A percentile compares a stretch with the other conserved stretches of the same genome.
phyloP scores from a whole-genome alignment of 2,888 invertebrate genomes.

The Pogonocherus hispidulus region DNA sequence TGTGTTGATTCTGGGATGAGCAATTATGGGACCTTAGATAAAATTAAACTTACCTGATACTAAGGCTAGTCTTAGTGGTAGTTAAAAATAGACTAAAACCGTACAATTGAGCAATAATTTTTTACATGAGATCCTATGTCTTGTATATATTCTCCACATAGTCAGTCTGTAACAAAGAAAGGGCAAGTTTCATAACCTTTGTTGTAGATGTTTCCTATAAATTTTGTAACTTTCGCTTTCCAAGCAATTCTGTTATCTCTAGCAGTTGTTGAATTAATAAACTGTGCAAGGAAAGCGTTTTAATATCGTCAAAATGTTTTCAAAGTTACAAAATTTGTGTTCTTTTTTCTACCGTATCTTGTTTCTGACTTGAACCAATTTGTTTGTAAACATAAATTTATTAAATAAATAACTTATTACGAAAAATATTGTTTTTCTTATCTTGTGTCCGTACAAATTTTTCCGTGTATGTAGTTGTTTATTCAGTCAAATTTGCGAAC shows the following conservation, averaged over 20 bases:
- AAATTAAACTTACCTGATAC: not conserved
- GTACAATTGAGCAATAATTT: conserved; percentile 25
- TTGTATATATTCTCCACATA: conserved; percentile 14
- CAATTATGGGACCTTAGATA: not conserved
- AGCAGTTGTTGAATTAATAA: conserved; percentile 34
- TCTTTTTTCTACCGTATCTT: conserved; percentile 48
- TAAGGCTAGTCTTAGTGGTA: not conserved
- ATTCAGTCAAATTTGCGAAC: not conserved
- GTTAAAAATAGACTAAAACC: not conserved
- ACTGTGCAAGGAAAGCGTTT: conserved; percentile 42
- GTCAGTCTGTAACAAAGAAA: conserved; percentile 28
- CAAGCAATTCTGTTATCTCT: conserved; percentile 27
- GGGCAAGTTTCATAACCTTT: not conserved
- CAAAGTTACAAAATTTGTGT: conserved; percentile 45
- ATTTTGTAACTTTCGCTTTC: conserved; percentile 47
- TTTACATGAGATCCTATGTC: not conserved
- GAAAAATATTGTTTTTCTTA: conserved; percentile 30
- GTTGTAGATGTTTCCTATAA: conserved; percentile 25
- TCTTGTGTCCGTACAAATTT: not conserved
- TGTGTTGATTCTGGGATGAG: no score
- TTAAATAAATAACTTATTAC: conserved; percentile 57
- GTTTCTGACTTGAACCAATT: conserved; percentile 31
- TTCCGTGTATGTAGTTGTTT: not conserved
- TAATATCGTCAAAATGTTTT: conserved; percentile 4
- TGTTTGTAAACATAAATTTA: conserved; percentile 59